A percentile compares a stretch with the other conserved stretches of the same genome.
These are phyloP conservation scores for Aplysina aerophoba DNA, from an alignment of 37 sponge, comb jelly and placozoan species.

Conservation along the genomic window DNA sequence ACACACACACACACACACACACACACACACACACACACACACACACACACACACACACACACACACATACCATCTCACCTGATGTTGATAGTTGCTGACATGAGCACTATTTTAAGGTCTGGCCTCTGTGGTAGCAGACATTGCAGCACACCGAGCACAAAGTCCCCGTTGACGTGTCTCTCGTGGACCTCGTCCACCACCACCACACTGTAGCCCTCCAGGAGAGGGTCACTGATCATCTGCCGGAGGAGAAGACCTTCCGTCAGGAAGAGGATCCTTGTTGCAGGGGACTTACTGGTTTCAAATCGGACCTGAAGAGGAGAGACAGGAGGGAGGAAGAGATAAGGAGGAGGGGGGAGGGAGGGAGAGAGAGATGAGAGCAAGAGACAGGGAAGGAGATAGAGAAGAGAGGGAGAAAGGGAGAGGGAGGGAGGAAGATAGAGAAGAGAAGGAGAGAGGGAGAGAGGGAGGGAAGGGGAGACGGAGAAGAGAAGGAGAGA, in stretches of 20 bases:
- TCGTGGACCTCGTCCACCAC: slow-evolving; percentile 97
- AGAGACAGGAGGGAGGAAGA: neutral
- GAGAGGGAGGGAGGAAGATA: too few species aligned
- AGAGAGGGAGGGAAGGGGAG: too few species aligned
- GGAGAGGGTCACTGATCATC: slow-evolving; percentile 69
- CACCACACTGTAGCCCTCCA: slow-evolving; percentile 83
- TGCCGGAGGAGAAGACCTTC: slow-evolving; percentile 94
- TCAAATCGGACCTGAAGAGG: slow-evolving; percentile 82
- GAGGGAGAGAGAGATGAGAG: neutral
- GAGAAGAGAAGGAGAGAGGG: too few species aligned
- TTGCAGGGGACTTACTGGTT: slow-evolving; percentile 59
- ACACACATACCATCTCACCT: slow-evolving; percentile 20
- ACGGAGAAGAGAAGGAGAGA: too few species aligned
- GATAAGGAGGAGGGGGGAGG: too few species aligned
- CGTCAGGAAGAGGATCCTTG: slow-evolving; percentile 88
- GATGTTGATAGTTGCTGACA: slow-evolving; percentile 97
- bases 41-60: neutral
- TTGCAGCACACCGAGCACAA: slow-evolving; percentile 83
- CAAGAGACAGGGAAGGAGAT: neutral
- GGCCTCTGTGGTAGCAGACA: slow-evolving; percentile 62
- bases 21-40: too few species aligned
- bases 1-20: too few species aligned
- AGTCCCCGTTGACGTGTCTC: slow-evolving; percentile 89
- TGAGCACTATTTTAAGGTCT: slow-evolving; percentile 87
- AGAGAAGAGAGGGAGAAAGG: neutral